Percentiles rank a stretch among this genome's conserved stretches.
Conservation (phyloP, 2,113 vertebrate genomes). For the Aviceda subcristata region DNA sequence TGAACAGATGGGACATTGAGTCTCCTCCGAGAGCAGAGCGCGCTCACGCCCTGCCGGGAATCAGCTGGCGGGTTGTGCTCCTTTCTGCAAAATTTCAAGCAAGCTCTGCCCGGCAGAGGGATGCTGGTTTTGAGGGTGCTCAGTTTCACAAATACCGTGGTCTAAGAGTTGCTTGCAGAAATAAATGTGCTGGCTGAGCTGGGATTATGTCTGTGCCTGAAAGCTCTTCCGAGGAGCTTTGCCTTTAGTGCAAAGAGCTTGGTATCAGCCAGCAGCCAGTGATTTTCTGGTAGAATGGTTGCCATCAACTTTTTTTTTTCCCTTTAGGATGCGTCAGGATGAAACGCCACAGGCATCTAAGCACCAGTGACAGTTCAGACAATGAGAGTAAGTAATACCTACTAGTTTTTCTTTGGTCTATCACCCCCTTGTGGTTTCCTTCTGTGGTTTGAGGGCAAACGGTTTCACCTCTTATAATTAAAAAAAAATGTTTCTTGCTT, state of each 20-base stretch:
- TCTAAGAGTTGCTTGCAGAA: not conserved
- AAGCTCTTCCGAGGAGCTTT: slow-evolving; percentile 22
- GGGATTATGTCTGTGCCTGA: not conserved
- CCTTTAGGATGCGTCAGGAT: slow-evolving; percentile 91
- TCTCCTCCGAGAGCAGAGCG: not conserved
- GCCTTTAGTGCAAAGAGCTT: not conserved
- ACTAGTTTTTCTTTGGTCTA: slow-evolving; percentile 39
- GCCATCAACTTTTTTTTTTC: slow-evolving; percentile 40
- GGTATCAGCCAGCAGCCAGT: not conserved
- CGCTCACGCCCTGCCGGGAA: not conserved
- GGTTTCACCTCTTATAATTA: not conserved
- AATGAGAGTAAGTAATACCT: slow-evolving; percentile 89
- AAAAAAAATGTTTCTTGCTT: not conserved
- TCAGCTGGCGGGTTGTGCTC: not conserved
- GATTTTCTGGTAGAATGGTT: slow-evolving; percentile 27
- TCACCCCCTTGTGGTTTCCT: slow-evolving; percentile 58
- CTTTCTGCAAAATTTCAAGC: not conserved
- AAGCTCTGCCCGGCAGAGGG: not conserved
- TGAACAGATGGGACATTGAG: slow-evolving; percentile 51
- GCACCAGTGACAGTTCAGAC: slow-evolving; percentile 98
- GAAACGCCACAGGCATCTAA: slow-evolving; percentile 92
- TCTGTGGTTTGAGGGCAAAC: slow-evolving; percentile 51
- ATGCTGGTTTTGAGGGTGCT: not conserved
- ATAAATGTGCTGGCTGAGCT: not conserved
- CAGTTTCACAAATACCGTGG: not conserved